Evolutionary conservation across 2,113 vertebrate species (phyloP).

Genomic region (Catharus bicknelli): DNA sequence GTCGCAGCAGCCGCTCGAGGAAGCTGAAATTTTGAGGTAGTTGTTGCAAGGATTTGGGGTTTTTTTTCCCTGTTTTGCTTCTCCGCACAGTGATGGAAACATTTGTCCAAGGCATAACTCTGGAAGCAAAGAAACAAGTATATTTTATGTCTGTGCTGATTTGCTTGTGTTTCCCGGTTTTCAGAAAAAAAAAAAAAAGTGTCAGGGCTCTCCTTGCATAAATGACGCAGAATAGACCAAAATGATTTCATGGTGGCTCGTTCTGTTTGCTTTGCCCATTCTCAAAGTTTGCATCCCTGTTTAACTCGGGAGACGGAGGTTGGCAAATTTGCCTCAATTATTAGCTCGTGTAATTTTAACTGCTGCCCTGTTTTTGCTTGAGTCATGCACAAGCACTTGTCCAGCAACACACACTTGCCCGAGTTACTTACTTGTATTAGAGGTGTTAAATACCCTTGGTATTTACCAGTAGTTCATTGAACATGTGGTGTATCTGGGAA

Average conservation of each 20-base stretch:
- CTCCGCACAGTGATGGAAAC: background rate
- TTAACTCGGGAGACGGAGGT: fast-evolving
- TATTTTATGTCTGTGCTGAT: fast-evolving
- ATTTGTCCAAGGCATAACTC: fast-evolving
- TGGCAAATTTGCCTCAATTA: background rate
- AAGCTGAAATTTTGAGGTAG: background rate
- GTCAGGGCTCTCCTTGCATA: background rate
- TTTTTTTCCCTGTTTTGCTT: background rate
- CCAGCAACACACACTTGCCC: background rate
- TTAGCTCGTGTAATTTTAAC: background rate
- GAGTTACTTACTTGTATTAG: background rate
- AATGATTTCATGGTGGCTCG: fast-evolving
- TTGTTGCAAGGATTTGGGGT: background rate
- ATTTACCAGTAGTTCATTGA: background rate
- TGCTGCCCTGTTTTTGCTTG: background rate
- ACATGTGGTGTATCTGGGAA: background rate
- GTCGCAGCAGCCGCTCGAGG: background rate
- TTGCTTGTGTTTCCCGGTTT: background rate
- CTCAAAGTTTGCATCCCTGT: background rate
- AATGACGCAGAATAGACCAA: background rate
- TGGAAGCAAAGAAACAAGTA: background rate
- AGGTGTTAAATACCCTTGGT: background rate
- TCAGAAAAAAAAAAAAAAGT: background rate
- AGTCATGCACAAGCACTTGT: background rate
- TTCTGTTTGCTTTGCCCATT: background rate